A percentile compares a stretch with the other conserved stretches of the same genome.
Evolutionary conservation across 2,113 vertebrate species (phyloP).

Genomic region (Paradisaea rubra): DNA sequence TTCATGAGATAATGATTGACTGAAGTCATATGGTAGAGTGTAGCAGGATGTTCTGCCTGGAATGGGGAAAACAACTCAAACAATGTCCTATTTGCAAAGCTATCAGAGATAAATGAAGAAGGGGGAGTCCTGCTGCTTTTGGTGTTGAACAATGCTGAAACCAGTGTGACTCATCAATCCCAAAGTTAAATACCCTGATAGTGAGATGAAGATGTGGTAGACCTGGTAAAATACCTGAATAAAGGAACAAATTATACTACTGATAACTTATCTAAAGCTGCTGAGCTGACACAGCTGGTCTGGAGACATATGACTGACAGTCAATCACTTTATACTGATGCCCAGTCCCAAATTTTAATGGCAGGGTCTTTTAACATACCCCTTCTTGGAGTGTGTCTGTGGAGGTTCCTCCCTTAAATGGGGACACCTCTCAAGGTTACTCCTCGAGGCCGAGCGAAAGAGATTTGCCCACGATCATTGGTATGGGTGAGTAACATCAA

Average conservation of each 20-base stretch:
- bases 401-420: background rate
- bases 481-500: background rate
- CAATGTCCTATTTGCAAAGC: background rate
- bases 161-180: background rate
- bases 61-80: background rate
- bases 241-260: background rate
- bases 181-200: background rate
- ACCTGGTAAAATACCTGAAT: background rate
- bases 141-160: background rate
- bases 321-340: background rate
- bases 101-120: background rate
- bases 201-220: background rate
- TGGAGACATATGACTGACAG: background rate
- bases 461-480: background rate
- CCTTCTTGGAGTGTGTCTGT: background rate
- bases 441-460: background rate
- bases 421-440: background rate
- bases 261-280: background rate
- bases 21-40: background rate
- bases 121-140: background rate
- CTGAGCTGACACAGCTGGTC: background rate
- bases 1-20: background rate
- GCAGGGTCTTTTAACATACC: background rate
- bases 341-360: background rate
- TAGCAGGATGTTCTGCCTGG: background rate